Evolutionary conservation across 2,888 invertebrate species (phyloP).

Genomic region (Leptothorax acervorum): DNA sequence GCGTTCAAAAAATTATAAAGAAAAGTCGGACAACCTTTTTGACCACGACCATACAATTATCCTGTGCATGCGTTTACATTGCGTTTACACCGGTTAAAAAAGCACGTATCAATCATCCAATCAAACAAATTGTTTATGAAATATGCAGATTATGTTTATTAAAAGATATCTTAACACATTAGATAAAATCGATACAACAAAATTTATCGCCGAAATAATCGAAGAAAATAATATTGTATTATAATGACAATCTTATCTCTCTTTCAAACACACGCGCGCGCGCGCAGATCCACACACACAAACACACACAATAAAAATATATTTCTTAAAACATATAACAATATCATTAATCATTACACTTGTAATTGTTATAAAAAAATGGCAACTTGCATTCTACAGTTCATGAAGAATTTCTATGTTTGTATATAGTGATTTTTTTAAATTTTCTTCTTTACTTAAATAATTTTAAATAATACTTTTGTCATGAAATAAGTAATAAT

Average conservation of each 20-base stretch:
- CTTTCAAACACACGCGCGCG: neutral
- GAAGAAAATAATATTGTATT: neutral
- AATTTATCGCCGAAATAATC: slow-evolving; percentile 6
- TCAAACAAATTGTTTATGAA: slow-evolving; percentile 47
- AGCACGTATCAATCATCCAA: slow-evolving; percentile 24
- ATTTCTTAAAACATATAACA: slow-evolving; percentile 16
- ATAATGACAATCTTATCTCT: slow-evolving; percentile 24
- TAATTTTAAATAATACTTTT: slow-evolving; percentile 5
- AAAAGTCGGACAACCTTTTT: no score
- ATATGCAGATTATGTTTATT: slow-evolving; percentile 38
- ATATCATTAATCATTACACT: slow-evolving; percentile 13
- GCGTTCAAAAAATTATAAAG: no score
- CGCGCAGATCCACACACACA: no score
- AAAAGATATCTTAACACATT: slow-evolving; percentile 33
- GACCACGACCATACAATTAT: no score
- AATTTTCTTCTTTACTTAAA: neutral
- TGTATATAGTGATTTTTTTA: slow-evolving; percentile 15
- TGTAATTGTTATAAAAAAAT: slow-evolving; percentile 17
- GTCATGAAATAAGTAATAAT: neutral
- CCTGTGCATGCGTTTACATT: slow-evolving; percentile 9
- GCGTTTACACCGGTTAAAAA: slow-evolving; percentile 33
- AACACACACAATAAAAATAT: neutral
- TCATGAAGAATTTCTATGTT: neutral
- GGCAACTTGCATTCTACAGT: slow-evolving; percentile 12
- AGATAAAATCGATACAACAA: slow-evolving; percentile 7